Conservation (phyloP, 2,797 vertebrate genomes). For the Serranus cabrilla region DNA sequence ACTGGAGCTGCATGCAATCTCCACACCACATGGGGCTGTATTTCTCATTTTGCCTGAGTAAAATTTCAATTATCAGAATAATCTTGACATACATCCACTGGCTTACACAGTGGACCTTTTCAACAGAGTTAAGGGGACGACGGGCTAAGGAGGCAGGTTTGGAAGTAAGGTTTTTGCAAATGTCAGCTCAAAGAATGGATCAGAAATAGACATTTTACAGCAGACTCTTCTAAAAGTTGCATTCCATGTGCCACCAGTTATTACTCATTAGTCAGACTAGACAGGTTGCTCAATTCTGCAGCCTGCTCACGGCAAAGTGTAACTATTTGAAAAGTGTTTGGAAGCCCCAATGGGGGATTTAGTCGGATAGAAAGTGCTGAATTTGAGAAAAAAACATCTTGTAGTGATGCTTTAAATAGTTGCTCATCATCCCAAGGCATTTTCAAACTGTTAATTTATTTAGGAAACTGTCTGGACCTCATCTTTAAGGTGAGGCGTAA, state of each 20-base stretch:
- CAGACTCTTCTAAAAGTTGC: background rate
- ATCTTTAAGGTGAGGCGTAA: slow-evolving; percentile 4
- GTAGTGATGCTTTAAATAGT: background rate
- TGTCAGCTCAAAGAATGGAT: background rate
- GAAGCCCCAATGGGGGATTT: background rate
- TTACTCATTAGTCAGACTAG: background rate
- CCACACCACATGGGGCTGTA: background rate
- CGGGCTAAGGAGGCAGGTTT: background rate
- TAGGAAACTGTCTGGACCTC: slow-evolving; percentile 16
- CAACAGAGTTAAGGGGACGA: background rate
- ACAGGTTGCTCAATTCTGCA: background rate
- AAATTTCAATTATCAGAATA: slow-evolving; percentile 13
- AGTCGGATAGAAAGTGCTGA: background rate
- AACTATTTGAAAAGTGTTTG: slow-evolving; percentile 3
- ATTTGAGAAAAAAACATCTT: background rate
- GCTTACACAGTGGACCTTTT: slow-evolving; percentile 5
- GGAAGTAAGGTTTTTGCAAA: background rate
- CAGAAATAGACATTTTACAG: background rate
- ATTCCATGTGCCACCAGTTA: background rate
- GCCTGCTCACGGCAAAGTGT: background rate
- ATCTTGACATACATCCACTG: background rate
- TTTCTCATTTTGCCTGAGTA: slow-evolving; percentile 6
- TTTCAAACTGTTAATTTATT: slow-evolving; percentile 4
- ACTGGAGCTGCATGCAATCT: background rate
- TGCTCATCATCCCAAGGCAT: slow-evolving; percentile 6